Percentiles rank a stretch among this genome's conserved stretches.
phyloP scores from a whole-genome alignment of 2,888 invertebrate genomes.

The Bellardia bayeri region DNA sequence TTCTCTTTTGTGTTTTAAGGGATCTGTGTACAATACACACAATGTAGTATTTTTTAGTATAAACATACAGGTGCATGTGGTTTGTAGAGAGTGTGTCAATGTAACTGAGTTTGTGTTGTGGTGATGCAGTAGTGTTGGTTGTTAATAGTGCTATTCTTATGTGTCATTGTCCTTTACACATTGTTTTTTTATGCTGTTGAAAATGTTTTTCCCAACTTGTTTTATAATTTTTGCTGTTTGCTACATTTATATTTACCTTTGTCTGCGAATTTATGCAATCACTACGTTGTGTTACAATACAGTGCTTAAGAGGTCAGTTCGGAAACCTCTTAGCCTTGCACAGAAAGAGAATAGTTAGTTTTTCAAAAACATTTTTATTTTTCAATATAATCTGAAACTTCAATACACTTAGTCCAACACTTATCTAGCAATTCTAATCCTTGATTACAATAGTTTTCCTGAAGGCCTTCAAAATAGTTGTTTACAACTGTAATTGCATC shows the following conservation, averaged over 20 bases:
- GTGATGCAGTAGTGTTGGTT: too few species aligned
- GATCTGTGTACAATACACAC: neutral
- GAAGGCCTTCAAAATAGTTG: too few species aligned
- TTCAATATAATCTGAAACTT: too few species aligned
- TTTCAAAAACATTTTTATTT: too few species aligned
- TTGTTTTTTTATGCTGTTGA: slow-evolving; percentile 39
- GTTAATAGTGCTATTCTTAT: neutral
- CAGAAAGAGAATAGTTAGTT: too few species aligned
- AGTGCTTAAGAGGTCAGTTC: too few species aligned
- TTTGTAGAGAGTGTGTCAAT: neutral
- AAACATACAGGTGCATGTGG: neutral
- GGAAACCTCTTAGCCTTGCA: neutral
- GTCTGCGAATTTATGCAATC: slow-evolving; percentile 18
- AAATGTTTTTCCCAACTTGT: neutral
- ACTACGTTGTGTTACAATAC: neutral
- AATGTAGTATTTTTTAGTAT: slow-evolving; percentile 6
- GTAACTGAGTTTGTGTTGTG: too few species aligned
- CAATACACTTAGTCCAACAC: too few species aligned
- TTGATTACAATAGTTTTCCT: too few species aligned
- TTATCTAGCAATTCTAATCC: too few species aligned
- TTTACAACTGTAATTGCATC: too few species aligned
- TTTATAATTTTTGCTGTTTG: neutral
- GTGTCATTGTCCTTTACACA: slow-evolving; percentile 56
- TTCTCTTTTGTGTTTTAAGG: slow-evolving; percentile 14
- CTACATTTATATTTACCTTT: neutral